phyloP scores from a whole-genome alignment of 30 jellyfish, hydroid and myxozoan species.

The Pelagia noctiluca region DNA sequence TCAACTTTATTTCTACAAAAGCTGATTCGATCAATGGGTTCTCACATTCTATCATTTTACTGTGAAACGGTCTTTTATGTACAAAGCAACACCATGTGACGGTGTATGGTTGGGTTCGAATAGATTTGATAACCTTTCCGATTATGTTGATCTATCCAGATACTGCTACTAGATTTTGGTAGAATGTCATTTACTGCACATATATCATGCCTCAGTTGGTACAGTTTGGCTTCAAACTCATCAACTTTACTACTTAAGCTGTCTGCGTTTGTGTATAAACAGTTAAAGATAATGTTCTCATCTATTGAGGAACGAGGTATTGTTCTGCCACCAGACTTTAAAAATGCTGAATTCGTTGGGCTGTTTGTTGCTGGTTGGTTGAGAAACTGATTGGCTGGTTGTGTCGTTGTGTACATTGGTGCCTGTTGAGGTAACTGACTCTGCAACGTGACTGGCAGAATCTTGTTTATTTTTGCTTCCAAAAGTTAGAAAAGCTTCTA shows the following conservation, averaged over 20 bases:
- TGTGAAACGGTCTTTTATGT: neutral
- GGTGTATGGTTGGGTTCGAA: neutral
- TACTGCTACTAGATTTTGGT: neutral
- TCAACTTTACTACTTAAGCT: neutral
- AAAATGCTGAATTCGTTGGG: neutral
- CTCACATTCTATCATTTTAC: neutral
- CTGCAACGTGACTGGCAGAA: slow-evolving; percentile 2
- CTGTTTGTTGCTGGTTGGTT: slow-evolving; percentile 27
- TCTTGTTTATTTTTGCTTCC: neutral
- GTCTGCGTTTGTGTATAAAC: slow-evolving; percentile 5
- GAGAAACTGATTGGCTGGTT: no score
- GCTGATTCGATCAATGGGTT: slow-evolving; percentile 20
- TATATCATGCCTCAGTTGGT: slow-evolving; percentile 8
- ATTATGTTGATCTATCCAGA: neutral
- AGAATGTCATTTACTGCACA: slow-evolving; percentile 3
- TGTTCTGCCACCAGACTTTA: slow-evolving; percentile 6
- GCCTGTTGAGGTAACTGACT: slow-evolving; percentile 15
- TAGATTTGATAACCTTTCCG: neutral
- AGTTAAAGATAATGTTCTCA: no score
- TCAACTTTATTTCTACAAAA: slow-evolving; percentile 16
- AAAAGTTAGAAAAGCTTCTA: neutral
- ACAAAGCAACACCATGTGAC: neutral
- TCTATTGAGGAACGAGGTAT: slow-evolving; percentile 1
- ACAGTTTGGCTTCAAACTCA: neutral
- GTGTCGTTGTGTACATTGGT: no score